Evolutionary conservation across 2,113 vertebrate species (phyloP), one percentile per base, ranked within the genome.

Genomic region (Nannobrachium achirus): DNA sequence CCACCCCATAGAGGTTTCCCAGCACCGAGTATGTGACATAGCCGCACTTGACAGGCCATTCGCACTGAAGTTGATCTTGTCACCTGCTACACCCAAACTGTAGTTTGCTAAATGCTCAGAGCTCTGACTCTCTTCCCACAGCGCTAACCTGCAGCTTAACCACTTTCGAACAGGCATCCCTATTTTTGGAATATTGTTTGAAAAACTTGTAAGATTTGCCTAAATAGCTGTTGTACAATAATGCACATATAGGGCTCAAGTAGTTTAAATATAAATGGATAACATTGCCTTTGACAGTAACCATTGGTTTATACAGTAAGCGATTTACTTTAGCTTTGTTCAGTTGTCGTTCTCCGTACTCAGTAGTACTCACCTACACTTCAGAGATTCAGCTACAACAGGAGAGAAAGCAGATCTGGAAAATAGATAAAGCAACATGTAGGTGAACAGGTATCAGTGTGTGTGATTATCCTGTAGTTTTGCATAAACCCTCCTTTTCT

Each of bases 401-500:
- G 15, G 14, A 19, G 9, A 62, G 45, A 56, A 7, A 41, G 6
- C 8, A 73, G 61, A 72, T 81, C 6, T 25, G 74, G 73, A 15
- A 53, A 49, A 62, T 13, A 71, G 66, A 78, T 70, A 1, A 56
- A 50, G 69, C 69, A 67, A 58, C n/a, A 4, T 9, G 57, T 16
- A 19, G 56, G 33, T 14, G 44, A 64, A 46, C 8, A 53, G 53
- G 0, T 79, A 86, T 81, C 77, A 59, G 46, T 19, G 0, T 33
- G 25, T 75, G 20, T 71, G 71, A 85, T 84, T 66, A 86, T 39
- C 25, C 33, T 6, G 44, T 8, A 56, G 11, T 42, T 88, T 89
- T 89, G 84, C 88, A 90, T 91, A 63, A 67, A 41, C 7, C 46
- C 78, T 79, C 64, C 55, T 78, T 83, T 63, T 76, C 61, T 55